Evolutionary conservation across 2,113 vertebrate species (phyloP), one percentile per base, ranked within the genome.

Genomic region (Mixornis gularis): DNA sequence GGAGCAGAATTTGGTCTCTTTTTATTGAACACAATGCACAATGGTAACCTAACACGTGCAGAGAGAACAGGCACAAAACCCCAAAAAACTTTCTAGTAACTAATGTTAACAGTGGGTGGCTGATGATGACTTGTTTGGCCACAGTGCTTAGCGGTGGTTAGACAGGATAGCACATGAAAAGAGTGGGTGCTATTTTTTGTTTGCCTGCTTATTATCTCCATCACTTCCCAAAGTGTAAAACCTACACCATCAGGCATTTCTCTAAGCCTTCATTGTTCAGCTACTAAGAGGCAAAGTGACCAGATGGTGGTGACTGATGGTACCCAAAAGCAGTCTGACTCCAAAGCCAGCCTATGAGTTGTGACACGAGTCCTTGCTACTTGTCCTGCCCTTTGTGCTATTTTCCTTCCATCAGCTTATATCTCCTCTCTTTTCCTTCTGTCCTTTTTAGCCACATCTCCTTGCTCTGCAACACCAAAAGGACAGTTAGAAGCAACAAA

Each of bases 21-120:
- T 69, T 59, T 26, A n/a, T 48, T 60, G 41, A 72, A 52, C 7
- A 13, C 0, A 3, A 19, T 2, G 3, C 66, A 43, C 40, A 60
- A 53, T n/a, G 34, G 29, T 79, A 46, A 49, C 15, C 5, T 34
- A 55, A n/a, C 12, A 48, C 0, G 0, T 12, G 10, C 25, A 64
- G 38, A 49, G 38, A 70, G 34, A 9, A 46, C 12, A 70, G 22
- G 20, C 32, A 44, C 29, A 79, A 58, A 38, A 6, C 3, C 0
- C 0, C 11, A 17, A 27, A 12, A 3, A 27, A 3, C 8, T 13
- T 85, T 44, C 24, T 20, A 46, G 46, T 22, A 26, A 22, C 25
- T 1, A 0, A 13, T 30, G 5, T 48, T 60, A 56, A 14, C 10
- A 11, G 24, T 21, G 17, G 1, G 1, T 22, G 36, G n/a, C 55